Conservation (phyloP, 2,797 vertebrate species). For the Zenarchopterus dispar region DNA sequence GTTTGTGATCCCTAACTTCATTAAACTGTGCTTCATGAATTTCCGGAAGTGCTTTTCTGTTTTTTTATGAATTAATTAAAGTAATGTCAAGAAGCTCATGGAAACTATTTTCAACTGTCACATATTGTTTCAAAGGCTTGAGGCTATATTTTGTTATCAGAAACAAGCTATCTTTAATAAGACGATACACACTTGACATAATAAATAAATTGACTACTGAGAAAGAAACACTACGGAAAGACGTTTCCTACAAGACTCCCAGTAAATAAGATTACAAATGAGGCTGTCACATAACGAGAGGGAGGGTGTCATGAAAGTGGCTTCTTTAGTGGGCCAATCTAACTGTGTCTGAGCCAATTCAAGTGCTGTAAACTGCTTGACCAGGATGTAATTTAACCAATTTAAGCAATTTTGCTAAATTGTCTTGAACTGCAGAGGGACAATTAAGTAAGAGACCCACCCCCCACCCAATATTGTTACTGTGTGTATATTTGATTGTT, state of each 20-base stretch:
- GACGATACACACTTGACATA: slow-evolving; percentile 3
- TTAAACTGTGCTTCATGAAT: not conserved
- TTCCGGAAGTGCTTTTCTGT: not conserved
- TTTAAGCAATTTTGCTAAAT: slow-evolving; percentile 63
- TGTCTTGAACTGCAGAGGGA: slow-evolving; percentile 59
- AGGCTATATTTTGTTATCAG: slow-evolving; percentile 29
- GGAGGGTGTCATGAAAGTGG: slow-evolving; percentile 28
- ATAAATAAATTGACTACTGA: slow-evolving; percentile 11
- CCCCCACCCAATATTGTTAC: slow-evolving; percentile 50
- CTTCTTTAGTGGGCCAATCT: slow-evolving; percentile 45
- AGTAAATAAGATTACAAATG: slow-evolving; percentile 52
- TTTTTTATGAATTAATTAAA: too few relatives aligned
- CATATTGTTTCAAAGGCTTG: slow-evolving; percentile 1
- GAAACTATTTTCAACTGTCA: slow-evolving; percentile 7
- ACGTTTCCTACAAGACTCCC: slow-evolving; percentile 24
- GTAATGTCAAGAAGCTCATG: not conserved
- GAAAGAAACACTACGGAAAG: slow-evolving; percentile 31
- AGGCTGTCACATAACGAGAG: slow-evolving; percentile 45
- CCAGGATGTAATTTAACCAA: slow-evolving; percentile 31
- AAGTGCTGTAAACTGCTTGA: slow-evolving; percentile 57
- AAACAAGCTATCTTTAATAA: slow-evolving; percentile 16
- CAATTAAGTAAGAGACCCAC: slow-evolving; percentile 64
- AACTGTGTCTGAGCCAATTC: slow-evolving; percentile 44
- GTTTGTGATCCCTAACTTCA: not conserved
- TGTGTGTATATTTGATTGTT: slow-evolving; percentile 46